Base-by-base conservation (phyloP, 35 echinoderm and acorn worm species). In the Diadema setosum region DNA sequence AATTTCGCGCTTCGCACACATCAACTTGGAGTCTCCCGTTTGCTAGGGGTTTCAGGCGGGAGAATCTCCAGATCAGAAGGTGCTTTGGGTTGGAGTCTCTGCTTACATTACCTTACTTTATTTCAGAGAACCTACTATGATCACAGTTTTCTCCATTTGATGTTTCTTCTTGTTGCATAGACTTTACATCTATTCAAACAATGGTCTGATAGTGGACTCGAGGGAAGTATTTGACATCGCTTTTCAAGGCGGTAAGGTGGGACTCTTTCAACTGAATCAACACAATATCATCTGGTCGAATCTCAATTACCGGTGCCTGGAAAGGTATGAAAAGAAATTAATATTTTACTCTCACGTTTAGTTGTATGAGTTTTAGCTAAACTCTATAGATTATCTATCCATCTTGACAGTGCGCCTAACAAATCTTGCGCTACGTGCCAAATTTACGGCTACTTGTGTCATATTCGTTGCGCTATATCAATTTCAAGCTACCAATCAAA, bases 141-240 rank as follows among this genome's bases (percentile, higher is more conserved):
- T 37, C 12, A 42, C 7, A 33, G 23, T 26, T 40, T 31, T 69
- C 17, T 75, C 25, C 55, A 78, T 5, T 29, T 75, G 39, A 27
- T 85, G 74, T 65, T 63, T n/a, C 58, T 24, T 24, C 2, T 76
- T 42, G 80, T 59, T 0, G 17, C 83, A 18, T 41, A 97, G 92
- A 40, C 65, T 94, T 39, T 58, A 81, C 9, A 85, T 97, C 33
- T 86, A 82, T 45, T 23, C 74, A 42, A 86, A 58, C 18, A 75
- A 73, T 3, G 70, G 42, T n/a, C 88, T 87, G 26, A 23, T 97
- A 14, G 82, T 75, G 18, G 94, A 97, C 75, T 97, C 94, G 1
- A 87, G 94, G 16, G 78, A 97, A 58, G 46, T 97, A 16, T 97
- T 93, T 74, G 90, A 97, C 44, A 90, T 90, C 16, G 35, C 70